phyloP scores from a whole-genome alignment of 2,888 invertebrate species.

The Acleris holmiana region DNA sequence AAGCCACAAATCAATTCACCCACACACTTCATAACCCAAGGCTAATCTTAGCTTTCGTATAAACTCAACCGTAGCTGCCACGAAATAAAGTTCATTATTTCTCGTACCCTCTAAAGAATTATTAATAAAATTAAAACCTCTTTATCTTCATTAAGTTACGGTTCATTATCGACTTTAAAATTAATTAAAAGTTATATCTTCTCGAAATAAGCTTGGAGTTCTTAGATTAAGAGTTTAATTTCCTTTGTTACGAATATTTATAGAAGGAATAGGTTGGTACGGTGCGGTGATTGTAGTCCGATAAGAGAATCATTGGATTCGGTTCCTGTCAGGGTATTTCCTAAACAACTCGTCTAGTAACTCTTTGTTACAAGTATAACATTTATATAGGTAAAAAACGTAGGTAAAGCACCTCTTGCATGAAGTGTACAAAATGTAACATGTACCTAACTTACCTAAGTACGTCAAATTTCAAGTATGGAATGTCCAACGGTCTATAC shows the following conservation, averaged over 20 bases:
- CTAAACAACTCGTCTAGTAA: not conserved
- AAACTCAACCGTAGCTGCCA: not conserved
- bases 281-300: not conserved
- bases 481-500: no score
- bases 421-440: no score
- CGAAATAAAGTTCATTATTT: not conserved
- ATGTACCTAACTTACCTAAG: no score
- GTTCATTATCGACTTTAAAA: constrained; percentile 19
- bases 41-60: not conserved
- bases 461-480: no score
- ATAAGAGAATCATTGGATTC: constrained; percentile 1
- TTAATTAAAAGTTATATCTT: not conserved
- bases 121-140: constrained; percentile 16
- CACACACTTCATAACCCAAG: constrained; percentile 12
- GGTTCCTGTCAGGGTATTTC: not conserved
- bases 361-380: no score
- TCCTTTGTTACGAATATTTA: not conserved
- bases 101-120: not conserved
- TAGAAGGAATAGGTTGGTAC: not conserved
- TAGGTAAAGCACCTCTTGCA: no score
- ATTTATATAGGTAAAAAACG: no score
- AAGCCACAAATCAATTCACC: constrained; percentile 21
- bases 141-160: constrained; percentile 20
- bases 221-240: not conserved
- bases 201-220: not conserved